phyloP scores from a whole-genome alignment of 1,140 invertebrate genomes.

The Drosophila kepulauana region DNA sequence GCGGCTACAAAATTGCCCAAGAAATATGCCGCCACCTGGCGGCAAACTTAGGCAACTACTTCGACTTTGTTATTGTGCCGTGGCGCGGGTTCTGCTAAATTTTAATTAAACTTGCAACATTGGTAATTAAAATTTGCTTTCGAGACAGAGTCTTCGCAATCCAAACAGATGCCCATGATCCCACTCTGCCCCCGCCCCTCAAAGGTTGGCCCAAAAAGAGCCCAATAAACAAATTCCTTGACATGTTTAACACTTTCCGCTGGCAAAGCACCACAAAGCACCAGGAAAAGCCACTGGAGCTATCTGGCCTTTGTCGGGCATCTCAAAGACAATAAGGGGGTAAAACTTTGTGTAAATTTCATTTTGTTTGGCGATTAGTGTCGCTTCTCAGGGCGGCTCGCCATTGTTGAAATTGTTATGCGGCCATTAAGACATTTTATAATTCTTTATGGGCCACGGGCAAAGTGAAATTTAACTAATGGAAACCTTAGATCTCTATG shows the following conservation, averaged over 20 bases:
- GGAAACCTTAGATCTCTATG: conserved; percentile 49
- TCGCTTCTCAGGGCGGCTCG: conserved; percentile 58
- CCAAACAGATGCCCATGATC: conserved; percentile 59
- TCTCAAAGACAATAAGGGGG: conserved; percentile 46
- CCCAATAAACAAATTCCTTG: conserved; percentile 83
- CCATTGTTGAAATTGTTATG: conserved; percentile 82
- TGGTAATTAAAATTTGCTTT: conserved; percentile 76
- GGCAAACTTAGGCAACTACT: conserved; percentile 23
- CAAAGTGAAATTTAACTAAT: conserved; percentile 68
- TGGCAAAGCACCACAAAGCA: conserved; percentile 47
- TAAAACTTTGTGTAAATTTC: conserved; percentile 80
- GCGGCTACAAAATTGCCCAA: conserved; percentile 44
- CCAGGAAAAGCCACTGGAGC: conserved; percentile 52
- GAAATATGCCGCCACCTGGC: conserved; percentile 70
- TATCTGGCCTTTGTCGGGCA: conserved; percentile 72
- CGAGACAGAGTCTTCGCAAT: conserved; percentile 38
- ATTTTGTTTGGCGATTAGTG: conserved; percentile 84
- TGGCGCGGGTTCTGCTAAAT: conserved; percentile 52
- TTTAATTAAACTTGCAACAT: conserved; percentile 74
- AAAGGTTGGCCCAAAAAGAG: conserved; percentile 41
- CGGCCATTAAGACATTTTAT: conserved; percentile 83
- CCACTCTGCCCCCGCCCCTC: conserved; percentile 2
- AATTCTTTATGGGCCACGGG: conserved; percentile 70
- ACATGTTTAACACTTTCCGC: conserved; percentile 82
- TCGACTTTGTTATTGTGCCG: not conserved